Evolutionary conservation across 1,140 invertebrate genomes (phyloP), one percentile per base, ranked within the genome.

Genomic region (Drosophila erecta): DNA sequence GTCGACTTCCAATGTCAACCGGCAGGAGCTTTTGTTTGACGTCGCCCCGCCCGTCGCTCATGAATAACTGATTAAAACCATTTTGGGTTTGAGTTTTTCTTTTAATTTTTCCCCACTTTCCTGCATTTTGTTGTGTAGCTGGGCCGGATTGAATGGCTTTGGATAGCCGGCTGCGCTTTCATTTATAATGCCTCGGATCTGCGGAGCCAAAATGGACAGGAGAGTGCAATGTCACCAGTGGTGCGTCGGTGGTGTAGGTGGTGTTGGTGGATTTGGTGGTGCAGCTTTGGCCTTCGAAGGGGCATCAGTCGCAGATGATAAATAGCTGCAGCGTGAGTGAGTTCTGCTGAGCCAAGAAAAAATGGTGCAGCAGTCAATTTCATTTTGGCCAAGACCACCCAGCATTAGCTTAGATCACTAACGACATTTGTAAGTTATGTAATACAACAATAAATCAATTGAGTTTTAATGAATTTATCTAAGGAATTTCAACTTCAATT

Each of bases 31-130:
- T 87, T 87, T 87, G 84, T 87, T 84, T 87, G 84, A 76, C 85
- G 75, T 77, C 72, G 40, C 80, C 76, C 83, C 74, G 79, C 17
- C 83, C n/a, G n/a, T n/a, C n/a, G n/a, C n/a, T 87, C 84, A 87
- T 87, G 84, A 87, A 87, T 87, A 87, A 87, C 84, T 87, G 84
- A 87, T 87, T 87, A 87, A 89, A 89, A 84, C 79, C 84, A 77
- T 87, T 87, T 87, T 87, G 66, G 72, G 76, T 79, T 83, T 76
- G 64, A 67, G 60, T 66, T 67, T 51, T 65, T 41, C 58, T 61
- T 67, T 65, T 43, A 64, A 64, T 64, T 64, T 64, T 2, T 24
- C 59, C 40, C 62, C 61, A 62, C 64, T 50, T 53, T 67, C 14
- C 27, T 30, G 38, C 14, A 43, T 11, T 6, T 30, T 22, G 49